Evolutionary conservation across 1,140 invertebrate genomes (phyloP).

Genomic region (Asobara japonica): DNA sequence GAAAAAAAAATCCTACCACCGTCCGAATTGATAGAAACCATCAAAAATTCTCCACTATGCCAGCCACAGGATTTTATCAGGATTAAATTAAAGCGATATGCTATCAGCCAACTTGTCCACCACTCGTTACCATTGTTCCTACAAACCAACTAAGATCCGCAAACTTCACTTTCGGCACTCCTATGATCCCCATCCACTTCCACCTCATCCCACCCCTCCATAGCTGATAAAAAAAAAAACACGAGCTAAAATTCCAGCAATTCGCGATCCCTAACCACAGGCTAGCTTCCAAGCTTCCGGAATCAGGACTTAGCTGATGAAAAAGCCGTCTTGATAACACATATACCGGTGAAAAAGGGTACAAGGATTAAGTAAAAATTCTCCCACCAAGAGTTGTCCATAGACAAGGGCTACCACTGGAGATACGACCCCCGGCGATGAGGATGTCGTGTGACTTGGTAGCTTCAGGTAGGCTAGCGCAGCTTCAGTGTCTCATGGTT

Average conservation of each 20-base stretch:
- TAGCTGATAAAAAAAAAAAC: background rate
- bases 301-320: background rate
- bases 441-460: conserved; percentile 39
- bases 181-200: too few relatives aligned
- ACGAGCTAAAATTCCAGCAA: background rate
- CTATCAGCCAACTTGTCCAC: too few relatives aligned
- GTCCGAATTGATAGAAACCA: too few relatives aligned
- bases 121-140: too few relatives aligned
- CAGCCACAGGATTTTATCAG: too few relatives aligned
- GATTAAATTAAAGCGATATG: too few relatives aligned
- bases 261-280: background rate
- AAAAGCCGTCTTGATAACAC: background rate
- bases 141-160: too few relatives aligned
- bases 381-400: conserved; percentile 11
- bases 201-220: too few relatives aligned
- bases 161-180: too few relatives aligned
- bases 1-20: too few relatives aligned
- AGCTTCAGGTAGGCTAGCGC: conserved; percentile 35
- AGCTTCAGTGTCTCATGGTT: conserved; percentile 36
- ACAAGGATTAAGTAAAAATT: background rate
- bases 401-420: background rate
- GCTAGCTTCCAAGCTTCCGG: background rate
- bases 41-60: too few relatives aligned
- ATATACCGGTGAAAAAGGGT: background rate
- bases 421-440: conserved; percentile 44